Evolutionary conservation across 2,113 vertebrate species (phyloP).

Genomic region (Picathartes gymnocephalus): DNA sequence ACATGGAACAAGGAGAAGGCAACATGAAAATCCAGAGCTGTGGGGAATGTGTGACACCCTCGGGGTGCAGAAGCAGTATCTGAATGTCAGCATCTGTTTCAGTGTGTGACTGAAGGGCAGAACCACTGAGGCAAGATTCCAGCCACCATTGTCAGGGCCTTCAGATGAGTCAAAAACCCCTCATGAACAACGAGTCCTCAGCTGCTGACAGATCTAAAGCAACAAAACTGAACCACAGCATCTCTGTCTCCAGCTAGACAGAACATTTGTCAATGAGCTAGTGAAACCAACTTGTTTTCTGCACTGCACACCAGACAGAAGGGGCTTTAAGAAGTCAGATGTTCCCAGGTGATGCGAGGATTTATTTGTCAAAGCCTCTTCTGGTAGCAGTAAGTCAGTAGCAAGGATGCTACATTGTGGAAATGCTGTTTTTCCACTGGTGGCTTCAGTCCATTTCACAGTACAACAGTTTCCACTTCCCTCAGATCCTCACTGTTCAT

Average conservation of each 20-base stretch:
- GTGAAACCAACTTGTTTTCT: slow-evolving; percentile 37
- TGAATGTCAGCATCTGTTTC: slow-evolving; percentile 38
- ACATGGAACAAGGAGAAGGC: background rate
- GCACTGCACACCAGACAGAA: background rate
- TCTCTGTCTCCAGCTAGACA: slow-evolving; percentile 10
- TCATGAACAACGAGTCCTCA: slow-evolving; percentile 34
- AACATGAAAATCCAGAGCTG: background rate
- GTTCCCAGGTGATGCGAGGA: slow-evolving; percentile 43
- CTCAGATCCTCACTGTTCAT: background rate
- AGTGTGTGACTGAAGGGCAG: background rate
- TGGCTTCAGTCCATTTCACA: background rate
- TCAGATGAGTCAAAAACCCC: slow-evolving; percentile 45
- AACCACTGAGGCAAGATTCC: slow-evolving; percentile 22
- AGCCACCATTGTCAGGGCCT: slow-evolving; percentile 47
- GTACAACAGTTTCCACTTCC: background rate
- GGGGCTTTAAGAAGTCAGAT: slow-evolving; percentile 41
- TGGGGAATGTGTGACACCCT: background rate
- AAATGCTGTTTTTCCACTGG: background rate
- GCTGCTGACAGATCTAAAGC: slow-evolving; percentile 58
- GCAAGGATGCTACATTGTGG: background rate
- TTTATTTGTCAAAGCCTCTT: slow-evolving; percentile 38
- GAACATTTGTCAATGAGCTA: slow-evolving; percentile 42
- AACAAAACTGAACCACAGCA: slow-evolving; percentile 35
- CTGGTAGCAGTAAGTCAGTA: background rate
- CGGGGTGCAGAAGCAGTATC: background rate